Evolutionary conservation across 2,888 invertebrate species (phyloP).

Genomic region (Chrysina gloriosa): DNA sequence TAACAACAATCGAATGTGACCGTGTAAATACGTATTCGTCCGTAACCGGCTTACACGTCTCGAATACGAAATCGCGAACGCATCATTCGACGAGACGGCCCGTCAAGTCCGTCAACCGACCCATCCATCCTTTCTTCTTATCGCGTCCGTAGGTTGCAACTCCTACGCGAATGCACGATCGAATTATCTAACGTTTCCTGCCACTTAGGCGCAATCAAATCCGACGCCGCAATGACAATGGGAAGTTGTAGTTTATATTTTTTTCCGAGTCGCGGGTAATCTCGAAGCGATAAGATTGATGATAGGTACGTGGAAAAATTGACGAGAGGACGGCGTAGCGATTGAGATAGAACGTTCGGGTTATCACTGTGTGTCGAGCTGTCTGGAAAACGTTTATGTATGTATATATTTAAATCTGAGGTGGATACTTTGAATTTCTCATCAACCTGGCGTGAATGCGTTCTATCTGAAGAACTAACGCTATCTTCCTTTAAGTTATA

Average conservation of each 20-base stretch:
- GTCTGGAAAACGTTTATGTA: no score
- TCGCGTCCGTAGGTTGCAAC: background rate
- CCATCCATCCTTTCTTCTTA: background rate
- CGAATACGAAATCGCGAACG: background rate
- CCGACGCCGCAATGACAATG: constrained; percentile 14
- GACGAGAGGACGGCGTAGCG: no score
- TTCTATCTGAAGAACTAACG: no score
- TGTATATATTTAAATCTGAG: no score
- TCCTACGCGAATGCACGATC: constrained; percentile 10
- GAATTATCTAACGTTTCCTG: constrained; percentile 27
- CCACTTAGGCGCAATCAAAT: constrained; percentile 6
- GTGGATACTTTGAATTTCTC: no score
- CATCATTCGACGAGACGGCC: background rate
- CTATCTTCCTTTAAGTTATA: no score
- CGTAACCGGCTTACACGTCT: background rate
- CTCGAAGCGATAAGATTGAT: background rate
- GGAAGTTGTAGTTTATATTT: constrained; percentile 7
- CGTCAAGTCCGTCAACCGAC: background rate
- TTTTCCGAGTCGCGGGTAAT: background rate
- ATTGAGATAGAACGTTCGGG: no score
- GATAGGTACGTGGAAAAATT: background rate
- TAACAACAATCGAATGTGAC: background rate
- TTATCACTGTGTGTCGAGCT: no score
- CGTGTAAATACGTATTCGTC: background rate
- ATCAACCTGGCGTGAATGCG: no score